Base-by-base conservation (phyloP, 1,140 invertebrate genomes). In the Drosophila arizonae region DNA sequence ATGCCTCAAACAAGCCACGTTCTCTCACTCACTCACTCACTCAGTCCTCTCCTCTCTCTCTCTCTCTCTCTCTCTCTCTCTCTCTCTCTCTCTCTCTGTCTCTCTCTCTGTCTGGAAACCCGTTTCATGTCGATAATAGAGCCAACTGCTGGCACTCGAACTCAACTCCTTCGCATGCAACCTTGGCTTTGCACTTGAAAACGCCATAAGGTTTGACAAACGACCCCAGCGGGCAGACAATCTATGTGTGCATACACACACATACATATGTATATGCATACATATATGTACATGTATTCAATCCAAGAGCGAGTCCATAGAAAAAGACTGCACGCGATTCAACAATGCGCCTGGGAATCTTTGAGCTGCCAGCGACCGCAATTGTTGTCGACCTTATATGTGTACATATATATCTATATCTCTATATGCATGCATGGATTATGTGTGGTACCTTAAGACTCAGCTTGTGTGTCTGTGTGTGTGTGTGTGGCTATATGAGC, bases 151-250 rank as follows among this genome's bases (percentile, higher is more conserved):
- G 60, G 33, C 26, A 28, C 26, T 2, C 17, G 17, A 26, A 39
- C 33, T 61, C 67, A 43, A 26, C 33, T 73, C 54, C 67, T 63
- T 57, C 41, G 65, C 55, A 65, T 81, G 76, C 77, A 87, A 79
- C 84, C 79, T 82, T 88, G 84, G 79, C 79, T 75, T 80, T 88
- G 79, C 76, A 82, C 82, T 87, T 88, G 82, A 87, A 87, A 87
- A 79, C 66, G 51, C 63, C 79, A 82, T 76, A 82, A 69, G 80
- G 68, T 60, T 79, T 84, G 81, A 79, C 80, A 84, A 84, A 84
- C 75, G 68, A 72, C 41, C 62, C 72, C 67, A 70, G 30, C 33
- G 57, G 46, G 26, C 43, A 46, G 43, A 46, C 43, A 46, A 45
- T 45, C n/a, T 45, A 6, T 17, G 6, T 4, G 3, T 17, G 6